Percentiles rank a stretch among this genome's conserved stretches.
These are phyloP conservation scores for Rhopalosiphum padi DNA, from an alignment of 1,140 invertebrate species.

Conservation along the genomic window DNA sequence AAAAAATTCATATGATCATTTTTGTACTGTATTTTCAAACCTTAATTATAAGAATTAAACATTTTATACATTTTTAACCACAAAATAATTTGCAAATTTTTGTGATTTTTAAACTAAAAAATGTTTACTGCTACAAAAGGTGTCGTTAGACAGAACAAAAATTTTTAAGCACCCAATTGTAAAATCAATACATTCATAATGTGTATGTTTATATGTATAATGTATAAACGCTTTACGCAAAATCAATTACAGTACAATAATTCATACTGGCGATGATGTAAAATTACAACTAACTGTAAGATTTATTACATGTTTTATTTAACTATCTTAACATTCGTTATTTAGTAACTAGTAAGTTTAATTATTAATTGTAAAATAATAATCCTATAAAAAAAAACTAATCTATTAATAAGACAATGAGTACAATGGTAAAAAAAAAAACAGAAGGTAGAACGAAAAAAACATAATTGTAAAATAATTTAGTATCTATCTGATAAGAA, in stretches of 20 bases:
- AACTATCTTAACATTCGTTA: background rate
- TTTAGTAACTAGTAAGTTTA: background rate
- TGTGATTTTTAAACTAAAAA: background rate
- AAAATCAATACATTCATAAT: background rate
- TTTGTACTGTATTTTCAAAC: background rate
- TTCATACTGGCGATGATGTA: background rate
- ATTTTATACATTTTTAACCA: background rate
- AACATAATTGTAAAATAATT: background rate
- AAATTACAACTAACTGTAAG: background rate
- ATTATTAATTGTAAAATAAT: background rate
- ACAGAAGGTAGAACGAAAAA: too few species aligned
- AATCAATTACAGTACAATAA: background rate
- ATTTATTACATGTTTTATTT: background rate
- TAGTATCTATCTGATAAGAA: background rate
- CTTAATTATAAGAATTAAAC: background rate
- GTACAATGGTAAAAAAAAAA: too few species aligned
- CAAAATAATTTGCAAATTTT: background rate
- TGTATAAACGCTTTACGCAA: too few species aligned
- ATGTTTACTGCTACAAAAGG: background rate
- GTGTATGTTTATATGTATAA: too few species aligned
- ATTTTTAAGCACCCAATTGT: too few species aligned
- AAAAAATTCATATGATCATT: background rate
- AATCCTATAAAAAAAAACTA: background rate
- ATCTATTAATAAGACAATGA: background rate
- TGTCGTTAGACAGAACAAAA: background rate